Conservation (phyloP, 2,113 vertebrate species). For the Candoia aspera region DNA sequence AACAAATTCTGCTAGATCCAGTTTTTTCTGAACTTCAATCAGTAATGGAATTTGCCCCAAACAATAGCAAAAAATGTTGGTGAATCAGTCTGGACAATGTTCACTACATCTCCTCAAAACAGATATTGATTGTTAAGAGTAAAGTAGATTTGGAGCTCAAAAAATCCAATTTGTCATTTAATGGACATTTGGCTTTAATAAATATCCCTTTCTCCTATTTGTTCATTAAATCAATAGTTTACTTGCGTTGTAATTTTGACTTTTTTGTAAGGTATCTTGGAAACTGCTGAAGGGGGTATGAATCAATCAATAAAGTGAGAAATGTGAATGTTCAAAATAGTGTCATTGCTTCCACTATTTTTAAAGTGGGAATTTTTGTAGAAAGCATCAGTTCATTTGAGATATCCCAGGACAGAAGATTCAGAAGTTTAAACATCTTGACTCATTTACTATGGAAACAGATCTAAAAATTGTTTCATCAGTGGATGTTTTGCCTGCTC, state of each 20-base stretch:
- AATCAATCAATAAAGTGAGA: neutral
- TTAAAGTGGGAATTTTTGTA: neutral
- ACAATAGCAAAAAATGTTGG: too few species aligned
- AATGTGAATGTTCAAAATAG: neutral
- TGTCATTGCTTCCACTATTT: neutral
- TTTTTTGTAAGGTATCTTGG: neutral
- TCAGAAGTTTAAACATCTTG: neutral
- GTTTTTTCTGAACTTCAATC: too few species aligned
- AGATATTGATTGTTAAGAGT: too few species aligned
- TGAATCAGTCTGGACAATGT: too few species aligned
- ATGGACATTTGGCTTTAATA: too few species aligned
- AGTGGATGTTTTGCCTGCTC: neutral
- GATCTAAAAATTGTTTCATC: neutral
- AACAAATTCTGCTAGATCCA: too few species aligned
- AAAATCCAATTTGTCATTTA: too few species aligned
- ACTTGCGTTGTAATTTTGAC: too few species aligned
- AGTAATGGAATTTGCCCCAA: too few species aligned
- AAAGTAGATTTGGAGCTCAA: too few species aligned
- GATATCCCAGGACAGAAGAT: neutral
- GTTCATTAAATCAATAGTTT: neutral
- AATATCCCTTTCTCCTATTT: neutral
- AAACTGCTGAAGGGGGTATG: neutral
- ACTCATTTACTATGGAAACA: too few species aligned
- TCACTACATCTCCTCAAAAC: too few species aligned
- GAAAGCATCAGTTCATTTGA: neutral